These are phyloP conservation scores for Cynopterus sphinx DNA, from an alignment of 2,797 vertebrate genomes.

Conservation along the genomic window DNA sequence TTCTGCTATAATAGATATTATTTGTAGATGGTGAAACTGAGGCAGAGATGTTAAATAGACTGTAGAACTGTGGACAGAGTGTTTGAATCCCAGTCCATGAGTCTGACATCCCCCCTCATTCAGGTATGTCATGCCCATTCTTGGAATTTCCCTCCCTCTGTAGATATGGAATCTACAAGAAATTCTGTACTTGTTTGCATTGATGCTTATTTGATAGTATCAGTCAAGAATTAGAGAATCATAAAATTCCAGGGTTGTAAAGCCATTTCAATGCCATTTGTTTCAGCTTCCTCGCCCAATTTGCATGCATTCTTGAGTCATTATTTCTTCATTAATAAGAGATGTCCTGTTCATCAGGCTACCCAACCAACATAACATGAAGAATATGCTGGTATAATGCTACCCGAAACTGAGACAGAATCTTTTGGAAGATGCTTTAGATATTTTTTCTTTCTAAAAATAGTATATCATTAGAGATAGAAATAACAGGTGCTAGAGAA, in stretches of 20 bases:
- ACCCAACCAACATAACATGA: neutral
- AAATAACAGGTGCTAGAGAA: neutral
- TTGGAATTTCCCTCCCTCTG: neutral
- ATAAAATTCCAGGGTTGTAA: neutral
- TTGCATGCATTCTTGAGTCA: neutral
- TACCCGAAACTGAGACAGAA: conserved; percentile 32
- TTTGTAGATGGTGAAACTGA: neutral
- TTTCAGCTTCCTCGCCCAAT: neutral
- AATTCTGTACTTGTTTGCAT: neutral
- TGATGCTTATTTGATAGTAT: neutral
- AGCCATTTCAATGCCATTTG: neutral
- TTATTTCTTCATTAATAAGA: neutral
- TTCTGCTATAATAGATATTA: neutral
- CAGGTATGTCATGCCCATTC: neutral
- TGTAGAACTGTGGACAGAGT: neutral
- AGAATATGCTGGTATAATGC: neutral
- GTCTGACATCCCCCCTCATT: neutral
- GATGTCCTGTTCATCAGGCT: neutral
- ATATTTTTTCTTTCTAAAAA: neutral
- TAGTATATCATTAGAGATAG: neutral
- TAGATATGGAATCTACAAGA: neutral
- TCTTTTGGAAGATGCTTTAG: neutral
- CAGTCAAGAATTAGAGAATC: neutral
- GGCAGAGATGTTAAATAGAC: neutral
- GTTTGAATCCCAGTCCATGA: neutral